Base-by-base conservation (phyloP, 2,888 invertebrate species). In the Drosophila ochracea region DNA sequence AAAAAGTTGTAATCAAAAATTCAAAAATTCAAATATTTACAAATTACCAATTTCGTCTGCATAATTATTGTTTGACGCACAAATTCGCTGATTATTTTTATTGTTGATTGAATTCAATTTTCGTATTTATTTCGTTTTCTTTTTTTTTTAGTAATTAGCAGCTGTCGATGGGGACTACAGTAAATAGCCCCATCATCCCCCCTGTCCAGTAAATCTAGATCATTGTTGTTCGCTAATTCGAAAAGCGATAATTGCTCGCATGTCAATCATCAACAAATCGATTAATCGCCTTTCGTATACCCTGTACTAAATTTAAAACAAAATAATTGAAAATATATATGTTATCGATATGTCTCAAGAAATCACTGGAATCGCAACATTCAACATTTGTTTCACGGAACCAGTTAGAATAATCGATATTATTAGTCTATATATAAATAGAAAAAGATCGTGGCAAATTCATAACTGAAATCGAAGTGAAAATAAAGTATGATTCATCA, bases 231-330 rank as follows among this genome's bases (percentile, higher is more conserved):
- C 53, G 59, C 52, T 61, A 68, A 67, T 63, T 74, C 69, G 60
- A 57, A 49, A 49, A 63, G 69, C 75, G 73, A 73, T 83, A 84
- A 82, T 76, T 84, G 76, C 50, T 30, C 73, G 62, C 57, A 67
- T 79, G 69, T 84, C 82, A 75, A 66, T 77, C 62, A 66, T 67
- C 76, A 78, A 66, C 72, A 58, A 85, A 86, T 85, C 86, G 76
- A 89, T 85, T 83, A 76, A 84, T 78, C 74, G 81, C 61, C 35
- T 60, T n/a, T 57, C 39, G 13, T 9, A 55, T 77, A 54, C 67
- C 67, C 67, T 55, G 57, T 19, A 37, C 1, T 13, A 2, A 7
- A 31, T 3, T n/a, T 11, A 3, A 6, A 30, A 54, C 5, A 2
- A 25, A 5, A 25, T 54, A 16, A 5, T 16, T n/a, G 1, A 4